A percentile compares a stretch with the other conserved stretches of the same genome.
phyloP scores from a whole-genome alignment of 2,113 vertebrate species.

The Onychorhynchus coronatus region DNA sequence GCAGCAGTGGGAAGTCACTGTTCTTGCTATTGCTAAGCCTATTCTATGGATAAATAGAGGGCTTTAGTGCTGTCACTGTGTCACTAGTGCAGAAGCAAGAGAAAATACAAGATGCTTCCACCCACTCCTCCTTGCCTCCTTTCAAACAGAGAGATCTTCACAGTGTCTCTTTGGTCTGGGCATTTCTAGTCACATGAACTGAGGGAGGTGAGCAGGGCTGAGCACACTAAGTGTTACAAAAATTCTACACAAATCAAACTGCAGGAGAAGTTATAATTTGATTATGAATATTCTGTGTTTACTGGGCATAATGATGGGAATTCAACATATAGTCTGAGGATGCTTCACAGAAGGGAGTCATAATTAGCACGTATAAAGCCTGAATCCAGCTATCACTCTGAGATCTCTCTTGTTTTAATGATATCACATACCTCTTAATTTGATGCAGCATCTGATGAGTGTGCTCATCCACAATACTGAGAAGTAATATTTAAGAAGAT shows the following conservation, averaged over 20 bases:
- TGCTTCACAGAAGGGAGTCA: neutral
- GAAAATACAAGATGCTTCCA: neutral
- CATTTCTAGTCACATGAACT: neutral
- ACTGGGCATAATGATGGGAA: neutral
- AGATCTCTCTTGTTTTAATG: neutral
- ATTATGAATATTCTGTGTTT: slow-evolving; percentile 11
- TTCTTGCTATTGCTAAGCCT: neutral
- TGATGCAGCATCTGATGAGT: neutral
- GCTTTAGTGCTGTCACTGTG: neutral
- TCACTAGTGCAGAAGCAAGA: neutral
- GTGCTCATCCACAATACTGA: neutral
- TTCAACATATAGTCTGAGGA: neutral
- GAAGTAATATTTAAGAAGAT: neutral
- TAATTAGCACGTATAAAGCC: neutral
- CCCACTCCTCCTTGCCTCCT: neutral
- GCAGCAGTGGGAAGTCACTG: neutral
- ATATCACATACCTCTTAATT: neutral
- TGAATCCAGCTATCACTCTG: neutral
- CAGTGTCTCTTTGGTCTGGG: neutral
- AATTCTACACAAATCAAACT: neutral
- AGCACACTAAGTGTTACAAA: neutral
- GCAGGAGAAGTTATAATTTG: neutral
- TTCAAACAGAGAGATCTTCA: neutral
- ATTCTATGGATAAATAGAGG: neutral
- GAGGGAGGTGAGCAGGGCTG: neutral